Conservation (phyloP, 2,888 invertebrate genomes). For the Plebejus anna region DNA sequence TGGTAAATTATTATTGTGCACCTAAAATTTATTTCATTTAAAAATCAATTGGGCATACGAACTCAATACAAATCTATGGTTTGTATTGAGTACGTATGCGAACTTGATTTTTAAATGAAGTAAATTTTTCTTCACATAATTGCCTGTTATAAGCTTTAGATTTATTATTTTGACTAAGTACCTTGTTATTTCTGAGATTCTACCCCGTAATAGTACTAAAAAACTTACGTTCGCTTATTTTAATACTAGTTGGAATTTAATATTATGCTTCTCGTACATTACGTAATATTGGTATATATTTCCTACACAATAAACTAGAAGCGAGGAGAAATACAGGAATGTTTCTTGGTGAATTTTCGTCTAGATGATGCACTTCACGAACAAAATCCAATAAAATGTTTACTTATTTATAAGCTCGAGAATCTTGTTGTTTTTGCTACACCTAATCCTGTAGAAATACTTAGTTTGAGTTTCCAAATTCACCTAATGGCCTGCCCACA, state of each 20-base stretch:
- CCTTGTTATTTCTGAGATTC: background rate
- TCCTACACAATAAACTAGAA: background rate
- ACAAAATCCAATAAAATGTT: background rate
- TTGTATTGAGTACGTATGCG: no score
- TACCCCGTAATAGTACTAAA: background rate
- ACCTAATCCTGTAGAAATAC: no score
- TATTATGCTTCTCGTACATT: background rate
- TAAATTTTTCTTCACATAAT: no score
- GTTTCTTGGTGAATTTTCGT: slow-evolving; percentile 4
- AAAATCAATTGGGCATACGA: no score
- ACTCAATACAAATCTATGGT: no score
- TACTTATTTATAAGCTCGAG: background rate
- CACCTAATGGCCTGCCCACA: no score
- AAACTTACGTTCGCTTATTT: background rate
- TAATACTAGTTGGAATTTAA: background rate
- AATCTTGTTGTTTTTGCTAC: no score
- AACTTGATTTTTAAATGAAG: no score
- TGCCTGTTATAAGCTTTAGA: background rate
- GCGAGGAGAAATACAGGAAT: background rate
- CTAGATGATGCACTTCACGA: background rate
- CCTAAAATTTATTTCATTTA: no score
- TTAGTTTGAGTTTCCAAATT: no score
- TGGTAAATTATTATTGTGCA: no score
- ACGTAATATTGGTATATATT: background rate
- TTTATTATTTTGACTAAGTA: background rate